Base-by-base conservation (phyloP, 2,888 invertebrate species). In the Zaprionus obscuricornis region DNA sequence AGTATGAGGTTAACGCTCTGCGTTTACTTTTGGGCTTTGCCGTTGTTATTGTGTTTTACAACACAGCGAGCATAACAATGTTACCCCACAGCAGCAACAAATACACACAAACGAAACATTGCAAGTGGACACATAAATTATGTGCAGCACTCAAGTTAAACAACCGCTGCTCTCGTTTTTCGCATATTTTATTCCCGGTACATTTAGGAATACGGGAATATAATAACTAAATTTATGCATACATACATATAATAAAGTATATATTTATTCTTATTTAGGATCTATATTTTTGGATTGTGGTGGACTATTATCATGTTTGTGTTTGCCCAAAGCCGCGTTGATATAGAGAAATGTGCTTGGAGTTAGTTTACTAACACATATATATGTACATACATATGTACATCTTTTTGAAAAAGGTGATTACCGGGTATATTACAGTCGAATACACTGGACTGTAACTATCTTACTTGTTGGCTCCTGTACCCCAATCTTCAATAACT, bases 71-170 rank as follows among this genome's bases (percentile, higher is more conserved):
- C 84, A 78, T 83, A 83, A 84, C 84, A 78, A 78, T 84, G 82
- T 84, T 58, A 74, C 66, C 47, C 71, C 36, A 33, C 57, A 66
- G 20, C 52, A 64, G 10, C 36, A 69, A 8, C 29, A 50, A 10
- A 39, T 45, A 11, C 26, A 33, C 8, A 11, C 18, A 49, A 66
- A 71, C 83, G 82, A 85, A 82, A 79, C 85, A 85, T 85, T 78
- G 83, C 81, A 75, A 83, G 81, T 85, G 81, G 81, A 82, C 81
- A 82, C 85, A 82, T 82, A 83, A 82, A 85, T 82, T 85, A 85
- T 82, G 85, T 85, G 79, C 85, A 76, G 81, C 83, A 82, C 81
- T 74, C 85, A 75, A 85, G 83, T 82, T 78, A 85, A 79, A 82
- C 78, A 82, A 84, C 82, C 82, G 82, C 56, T 78, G 75, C 74